Conservation (phyloP, 2,888 invertebrate species). For the Empis stercorea region DNA sequence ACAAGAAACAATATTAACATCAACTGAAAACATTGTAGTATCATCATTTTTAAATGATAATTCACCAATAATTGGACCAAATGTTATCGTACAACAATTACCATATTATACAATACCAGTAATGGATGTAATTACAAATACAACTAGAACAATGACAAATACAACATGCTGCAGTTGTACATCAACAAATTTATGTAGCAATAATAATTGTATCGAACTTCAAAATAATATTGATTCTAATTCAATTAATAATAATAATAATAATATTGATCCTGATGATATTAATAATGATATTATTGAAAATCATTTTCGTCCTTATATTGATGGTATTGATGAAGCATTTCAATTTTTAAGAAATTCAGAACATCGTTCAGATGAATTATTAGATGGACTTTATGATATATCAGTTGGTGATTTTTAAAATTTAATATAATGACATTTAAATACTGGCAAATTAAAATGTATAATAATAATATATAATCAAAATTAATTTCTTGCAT, state of each 20-base stretch:
- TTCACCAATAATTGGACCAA: constrained; percentile 13
- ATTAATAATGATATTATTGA: constrained; percentile 7
- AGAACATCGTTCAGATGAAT: constrained; percentile 25
- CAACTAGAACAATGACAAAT: background rate
- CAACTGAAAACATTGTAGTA: constrained; percentile 10
- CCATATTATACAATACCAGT: constrained; percentile 5
- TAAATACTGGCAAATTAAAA: background rate
- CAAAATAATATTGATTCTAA: background rate
- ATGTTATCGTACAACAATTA: constrained; percentile 22
- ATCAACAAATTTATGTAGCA: background rate
- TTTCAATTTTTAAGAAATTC: constrained; percentile 25
- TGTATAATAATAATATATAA: too few relatives aligned
- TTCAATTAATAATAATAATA: background rate
- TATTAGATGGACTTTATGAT: constrained; percentile 27
- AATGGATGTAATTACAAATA: constrained; percentile 12
- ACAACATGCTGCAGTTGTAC: background rate
- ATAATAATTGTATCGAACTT: background rate
- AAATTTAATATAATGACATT: too few relatives aligned
- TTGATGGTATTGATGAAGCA: constrained; percentile 27
- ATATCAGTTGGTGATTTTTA: constrained; percentile 27
- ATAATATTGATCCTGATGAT: background rate
- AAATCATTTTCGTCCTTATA: constrained; percentile 21
- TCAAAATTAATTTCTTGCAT: too few relatives aligned
- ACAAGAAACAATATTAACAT: background rate
- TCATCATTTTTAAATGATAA: constrained; percentile 7